Percentiles rank a stretch among this genome's conserved stretches.
Evolutionary conservation across 2,888 invertebrate species (phyloP).

Genomic region (Alloscopus bannaensis): DNA sequence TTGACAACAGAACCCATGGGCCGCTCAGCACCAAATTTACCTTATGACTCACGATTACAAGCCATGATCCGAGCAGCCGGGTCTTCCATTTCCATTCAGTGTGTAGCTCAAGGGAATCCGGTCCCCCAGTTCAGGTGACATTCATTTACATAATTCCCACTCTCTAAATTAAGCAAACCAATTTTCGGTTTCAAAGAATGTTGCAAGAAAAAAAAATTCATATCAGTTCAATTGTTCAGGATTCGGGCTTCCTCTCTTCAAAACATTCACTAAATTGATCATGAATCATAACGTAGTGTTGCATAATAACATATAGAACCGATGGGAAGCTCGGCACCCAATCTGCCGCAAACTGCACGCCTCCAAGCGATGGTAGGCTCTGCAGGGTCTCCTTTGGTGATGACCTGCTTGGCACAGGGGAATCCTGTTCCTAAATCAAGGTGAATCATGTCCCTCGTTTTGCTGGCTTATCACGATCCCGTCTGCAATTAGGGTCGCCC

Average conservation of each 20-base stretch:
- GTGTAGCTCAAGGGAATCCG: slow-evolving; percentile 65
- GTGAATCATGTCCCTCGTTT: slow-evolving; percentile 39
- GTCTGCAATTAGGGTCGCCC: no score
- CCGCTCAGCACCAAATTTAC: slow-evolving; percentile 69
- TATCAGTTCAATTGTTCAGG: no score
- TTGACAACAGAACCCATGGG: slow-evolving; percentile 67
- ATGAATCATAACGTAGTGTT: no score
- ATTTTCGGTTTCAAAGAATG: no score
- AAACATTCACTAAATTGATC: no score
- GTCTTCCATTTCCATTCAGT: slow-evolving; percentile 53
- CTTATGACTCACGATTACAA: slow-evolving; percentile 68
- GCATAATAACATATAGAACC: no score
- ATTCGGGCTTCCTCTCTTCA: slow-evolving; percentile 39
- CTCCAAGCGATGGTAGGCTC: slow-evolving; percentile 64
- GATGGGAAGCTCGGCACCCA: slow-evolving; percentile 69
- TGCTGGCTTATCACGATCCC: no score
- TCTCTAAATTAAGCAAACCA: no score
- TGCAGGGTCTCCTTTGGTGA: slow-evolving; percentile 45
- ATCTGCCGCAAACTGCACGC: slow-evolving; percentile 64
- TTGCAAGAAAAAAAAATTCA: no score
- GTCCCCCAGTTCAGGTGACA: slow-evolving; percentile 61
- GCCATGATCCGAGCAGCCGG: slow-evolving; percentile 64
- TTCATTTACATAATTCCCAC: no score
- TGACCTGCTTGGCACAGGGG: slow-evolving; percentile 62
- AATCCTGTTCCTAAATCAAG: slow-evolving; percentile 55